Evolutionary conservation across 2,797 vertebrate genomes (phyloP).

Genomic region (Echeneis naucrates): DNA sequence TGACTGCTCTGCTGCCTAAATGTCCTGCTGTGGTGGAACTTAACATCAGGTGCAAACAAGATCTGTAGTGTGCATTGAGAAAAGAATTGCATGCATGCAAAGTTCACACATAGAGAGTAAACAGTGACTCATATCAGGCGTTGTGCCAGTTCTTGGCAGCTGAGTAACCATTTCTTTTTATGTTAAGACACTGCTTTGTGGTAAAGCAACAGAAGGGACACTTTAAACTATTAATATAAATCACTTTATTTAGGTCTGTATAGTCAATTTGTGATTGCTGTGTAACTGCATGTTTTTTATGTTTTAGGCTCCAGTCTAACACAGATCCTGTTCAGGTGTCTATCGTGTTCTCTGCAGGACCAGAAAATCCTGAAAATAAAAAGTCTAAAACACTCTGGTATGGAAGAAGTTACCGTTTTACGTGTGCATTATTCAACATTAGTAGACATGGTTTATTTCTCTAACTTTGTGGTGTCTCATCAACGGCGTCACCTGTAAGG

Average conservation of each 20-base stretch:
- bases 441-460: too few relatives aligned
- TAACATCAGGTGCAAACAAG: slow-evolving; percentile 81
- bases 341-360: slow-evolving; percentile 49
- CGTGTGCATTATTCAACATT: neutral
- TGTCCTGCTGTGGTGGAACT: slow-evolving; percentile 76
- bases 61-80: neutral
- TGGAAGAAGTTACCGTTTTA: slow-evolving; percentile 11
- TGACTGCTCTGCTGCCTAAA: slow-evolving; percentile 72
- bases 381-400: slow-evolving; percentile 69
- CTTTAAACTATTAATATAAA: too few relatives aligned
- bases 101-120: neutral
- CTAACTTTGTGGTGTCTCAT: neutral
- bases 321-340: slow-evolving; percentile 58
- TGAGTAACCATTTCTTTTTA: neutral
- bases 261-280: neutral
- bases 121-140: neutral
- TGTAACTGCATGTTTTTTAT: slow-evolving; percentile 20
- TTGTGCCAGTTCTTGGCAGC: neutral
- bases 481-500: neutral
- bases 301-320: slow-evolving; percentile 57
- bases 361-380: slow-evolving; percentile 19
- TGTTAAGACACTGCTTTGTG: neutral
- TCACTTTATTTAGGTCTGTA: neutral
- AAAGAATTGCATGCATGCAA: too few relatives aligned
- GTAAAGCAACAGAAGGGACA: neutral